These are phyloP conservation scores for Sesia apiformis DNA, from an alignment of 2,888 invertebrate species.

Conservation along the genomic window DNA sequence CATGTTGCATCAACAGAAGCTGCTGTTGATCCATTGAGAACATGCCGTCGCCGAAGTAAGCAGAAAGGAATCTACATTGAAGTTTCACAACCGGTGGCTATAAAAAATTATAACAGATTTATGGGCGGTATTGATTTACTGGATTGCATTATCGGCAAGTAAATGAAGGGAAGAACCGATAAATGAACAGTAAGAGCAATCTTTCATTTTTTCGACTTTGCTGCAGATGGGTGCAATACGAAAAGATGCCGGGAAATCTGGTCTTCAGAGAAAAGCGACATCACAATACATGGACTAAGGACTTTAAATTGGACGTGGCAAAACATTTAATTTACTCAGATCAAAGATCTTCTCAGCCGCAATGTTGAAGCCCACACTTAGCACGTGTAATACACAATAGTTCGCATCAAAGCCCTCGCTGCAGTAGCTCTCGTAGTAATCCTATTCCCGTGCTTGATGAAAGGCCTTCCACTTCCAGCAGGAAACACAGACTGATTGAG, in stretches of 20 bases:
- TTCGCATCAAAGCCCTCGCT: too few relatives aligned
- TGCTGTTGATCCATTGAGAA: constrained; percentile 7
- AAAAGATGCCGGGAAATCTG: not conserved
- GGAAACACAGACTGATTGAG: too few relatives aligned
- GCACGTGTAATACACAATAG: too few relatives aligned
- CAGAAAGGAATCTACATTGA: constrained; percentile 4
- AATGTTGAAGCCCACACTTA: too few relatives aligned
- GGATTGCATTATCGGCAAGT: constrained; percentile 11
- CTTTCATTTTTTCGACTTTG: constrained; percentile 13
- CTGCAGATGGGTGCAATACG: constrained; percentile 2
- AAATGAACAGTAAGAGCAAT: constrained; percentile 14
- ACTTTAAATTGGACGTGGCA: too few relatives aligned
- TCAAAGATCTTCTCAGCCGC: too few relatives aligned
- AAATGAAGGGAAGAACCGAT: constrained; percentile 13
- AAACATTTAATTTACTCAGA: too few relatives aligned
- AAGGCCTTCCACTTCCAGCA: too few relatives aligned
- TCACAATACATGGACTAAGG: constrained; percentile 2
- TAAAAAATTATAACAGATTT: constrained; percentile 9
- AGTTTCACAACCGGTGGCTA: constrained; percentile 8
- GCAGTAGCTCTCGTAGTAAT: too few relatives aligned
- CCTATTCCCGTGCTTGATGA: too few relatives aligned
- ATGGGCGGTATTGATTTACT: constrained; percentile 14
- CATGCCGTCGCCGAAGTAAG: constrained; percentile 8
- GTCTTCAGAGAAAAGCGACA: not conserved
- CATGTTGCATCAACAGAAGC: constrained; percentile 6